A percentile compares a stretch with the other conserved stretches of the same genome.
Conservation (phyloP, 1,140 invertebrate species). For the Aphelinus certus region DNA sequence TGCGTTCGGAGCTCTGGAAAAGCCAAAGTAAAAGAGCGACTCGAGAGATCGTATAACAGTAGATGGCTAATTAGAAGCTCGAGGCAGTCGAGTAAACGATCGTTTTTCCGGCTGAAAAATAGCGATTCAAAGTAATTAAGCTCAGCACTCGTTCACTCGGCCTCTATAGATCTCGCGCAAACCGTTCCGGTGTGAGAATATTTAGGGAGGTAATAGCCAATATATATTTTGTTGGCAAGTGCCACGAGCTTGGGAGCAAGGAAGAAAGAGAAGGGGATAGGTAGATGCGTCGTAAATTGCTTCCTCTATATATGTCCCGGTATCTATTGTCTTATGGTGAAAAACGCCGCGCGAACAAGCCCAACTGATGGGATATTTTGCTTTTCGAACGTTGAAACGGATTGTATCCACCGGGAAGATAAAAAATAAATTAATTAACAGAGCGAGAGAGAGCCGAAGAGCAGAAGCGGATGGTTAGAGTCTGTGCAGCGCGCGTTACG, state of each 20-base stretch:
- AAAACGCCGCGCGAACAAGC: too few relatives aligned
- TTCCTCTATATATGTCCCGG: slow-evolving; percentile 56
- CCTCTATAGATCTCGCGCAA: slow-evolving; percentile 59
- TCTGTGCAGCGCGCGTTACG: background rate
- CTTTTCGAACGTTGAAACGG: too few relatives aligned
- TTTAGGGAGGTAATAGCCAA: slow-evolving; percentile 66
- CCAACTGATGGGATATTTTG: too few relatives aligned
- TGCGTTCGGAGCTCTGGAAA: too few relatives aligned
- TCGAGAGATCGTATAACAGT: slow-evolving; percentile 31
- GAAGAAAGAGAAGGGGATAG: slow-evolving; percentile 31
- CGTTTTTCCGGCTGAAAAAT: slow-evolving; percentile 60
- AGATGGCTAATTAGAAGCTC: slow-evolving; percentile 38
- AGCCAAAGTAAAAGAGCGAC: too few relatives aligned
- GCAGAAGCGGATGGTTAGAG: background rate
- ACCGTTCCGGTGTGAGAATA: slow-evolving; percentile 61
- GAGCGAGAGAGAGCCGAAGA: slow-evolving; percentile 20
- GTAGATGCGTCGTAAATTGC: slow-evolving; percentile 61
- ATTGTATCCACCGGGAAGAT: too few relatives aligned
- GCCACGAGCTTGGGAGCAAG: slow-evolving; percentile 56
- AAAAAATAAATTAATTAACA: slow-evolving; percentile 21
- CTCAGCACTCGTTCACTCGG: slow-evolving; percentile 42
- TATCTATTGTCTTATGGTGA: slow-evolving; percentile 50
- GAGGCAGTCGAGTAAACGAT: slow-evolving; percentile 48
- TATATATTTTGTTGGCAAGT: slow-evolving; percentile 58
- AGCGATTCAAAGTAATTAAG: slow-evolving; percentile 65